phyloP scores from a whole-genome alignment of 2,113 vertebrate species.

The Spea multiplicata region DNA sequence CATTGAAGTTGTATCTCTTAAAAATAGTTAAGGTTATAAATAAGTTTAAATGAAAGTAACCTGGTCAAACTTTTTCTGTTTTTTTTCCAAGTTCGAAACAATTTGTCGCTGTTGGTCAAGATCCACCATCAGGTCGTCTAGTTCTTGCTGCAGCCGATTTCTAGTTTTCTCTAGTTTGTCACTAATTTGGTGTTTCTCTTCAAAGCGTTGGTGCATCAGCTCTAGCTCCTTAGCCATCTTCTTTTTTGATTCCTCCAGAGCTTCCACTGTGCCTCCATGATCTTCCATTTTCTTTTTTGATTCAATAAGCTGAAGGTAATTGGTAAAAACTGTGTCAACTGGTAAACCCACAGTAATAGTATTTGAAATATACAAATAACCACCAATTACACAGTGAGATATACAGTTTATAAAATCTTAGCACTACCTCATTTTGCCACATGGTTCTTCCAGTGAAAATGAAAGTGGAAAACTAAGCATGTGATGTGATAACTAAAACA shows the following conservation, averaged over 20 bases:
- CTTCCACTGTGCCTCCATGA: constrained; percentile 71
- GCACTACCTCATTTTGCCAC: too few relatives aligned
- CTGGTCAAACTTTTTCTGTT: constrained; percentile 91
- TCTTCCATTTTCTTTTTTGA: constrained; percentile 80
- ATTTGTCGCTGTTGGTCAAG: constrained; percentile 84
- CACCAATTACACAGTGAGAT: too few relatives aligned
- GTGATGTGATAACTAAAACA: too few relatives aligned
- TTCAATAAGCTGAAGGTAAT: constrained; percentile 69
- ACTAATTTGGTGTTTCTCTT: constrained; percentile 69
- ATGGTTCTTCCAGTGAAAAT: too few relatives aligned
- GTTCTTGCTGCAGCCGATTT: constrained; percentile 80
- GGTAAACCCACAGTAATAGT: too few relatives aligned
- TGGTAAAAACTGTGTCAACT: not conserved
- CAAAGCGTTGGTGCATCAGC: constrained; percentile 60
- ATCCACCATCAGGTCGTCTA: constrained; percentile 80
- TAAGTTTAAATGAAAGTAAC: constrained; percentile 54
- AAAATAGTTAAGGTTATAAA: too few relatives aligned
- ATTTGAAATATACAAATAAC: too few relatives aligned
- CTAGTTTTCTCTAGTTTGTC: constrained; percentile 75
- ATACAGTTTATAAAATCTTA: too few relatives aligned
- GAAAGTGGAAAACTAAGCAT: too few relatives aligned
- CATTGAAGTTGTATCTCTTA: too few relatives aligned
- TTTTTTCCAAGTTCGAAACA: constrained; percentile 79
- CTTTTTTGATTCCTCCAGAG: constrained; percentile 74
- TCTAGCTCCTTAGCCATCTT: constrained; percentile 80